These are phyloP conservation scores for Scalopus aquaticus DNA, from an alignment of 2,113 vertebrate genomes.

Conservation along the genomic window DNA sequence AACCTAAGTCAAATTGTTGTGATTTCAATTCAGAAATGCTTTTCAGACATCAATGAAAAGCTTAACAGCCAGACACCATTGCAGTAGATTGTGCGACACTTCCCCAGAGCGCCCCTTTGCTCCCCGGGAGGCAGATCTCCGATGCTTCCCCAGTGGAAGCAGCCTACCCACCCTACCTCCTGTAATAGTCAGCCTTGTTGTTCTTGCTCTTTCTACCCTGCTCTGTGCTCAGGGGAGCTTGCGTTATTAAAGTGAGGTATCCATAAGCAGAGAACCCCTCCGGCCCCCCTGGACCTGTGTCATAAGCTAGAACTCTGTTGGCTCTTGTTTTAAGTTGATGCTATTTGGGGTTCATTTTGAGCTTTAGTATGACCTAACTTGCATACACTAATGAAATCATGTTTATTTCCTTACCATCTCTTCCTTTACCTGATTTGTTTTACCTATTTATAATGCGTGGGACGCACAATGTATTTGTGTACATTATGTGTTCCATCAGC, in stretches of 20 bases:
- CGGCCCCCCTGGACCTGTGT: no score
- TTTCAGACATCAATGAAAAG: neutral
- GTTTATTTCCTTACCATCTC: neutral
- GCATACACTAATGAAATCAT: neutral
- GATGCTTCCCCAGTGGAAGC: neutral
- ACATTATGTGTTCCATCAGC: neutral
- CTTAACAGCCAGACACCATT: no score
- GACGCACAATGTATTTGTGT: neutral
- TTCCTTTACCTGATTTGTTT: neutral
- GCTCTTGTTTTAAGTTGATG: neutral
- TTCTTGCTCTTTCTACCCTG: no score
- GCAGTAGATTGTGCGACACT: neutral
- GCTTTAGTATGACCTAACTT: neutral
- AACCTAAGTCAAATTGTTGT: neutral
- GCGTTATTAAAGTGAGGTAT: neutral
- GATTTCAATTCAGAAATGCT: neutral
- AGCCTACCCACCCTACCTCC: neutral
- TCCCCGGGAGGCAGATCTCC: neutral
- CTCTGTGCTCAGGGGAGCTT: neutral
- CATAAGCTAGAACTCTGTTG: neutral
- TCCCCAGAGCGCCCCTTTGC: neutral
- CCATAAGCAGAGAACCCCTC: neutral
- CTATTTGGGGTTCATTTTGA: neutral
- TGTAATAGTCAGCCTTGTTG: no score
- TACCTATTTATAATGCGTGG: neutral